Evolutionary conservation across 2,797 vertebrate species (phyloP), one percentile per base, ranked within the genome.

Genomic region (Acestrorhynchus altus): DNA sequence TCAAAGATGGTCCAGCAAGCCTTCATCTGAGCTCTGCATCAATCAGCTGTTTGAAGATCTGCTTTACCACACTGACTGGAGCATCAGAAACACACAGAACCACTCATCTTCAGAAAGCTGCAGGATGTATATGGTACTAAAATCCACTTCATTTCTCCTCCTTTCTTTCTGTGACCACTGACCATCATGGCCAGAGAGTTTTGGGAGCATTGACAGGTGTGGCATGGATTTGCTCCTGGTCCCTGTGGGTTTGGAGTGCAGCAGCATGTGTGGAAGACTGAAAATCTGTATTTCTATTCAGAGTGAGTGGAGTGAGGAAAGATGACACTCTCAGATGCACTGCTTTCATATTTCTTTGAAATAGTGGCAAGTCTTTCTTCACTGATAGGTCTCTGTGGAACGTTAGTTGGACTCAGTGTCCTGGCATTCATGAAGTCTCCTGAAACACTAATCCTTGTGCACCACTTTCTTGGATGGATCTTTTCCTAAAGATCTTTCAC

Each of bases 21-120:
- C 28, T 60, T 60, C 57, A 39, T 60, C 28, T 16, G 31, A 60
- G 16, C 57, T 60, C 28, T 35, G 15, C 57, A 35, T 60, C 57
- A 60, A n/a, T 60, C 28, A 60, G 57, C 57, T 10, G 28, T 60
- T 60, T 60, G 57, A 60, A 60, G 57, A 31, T 35, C 8, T 52
- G 51, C 51, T 52, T 10, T 22, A 52, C 8, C 57, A n/a, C 28
- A 60, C 56, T 31, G 13, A 59, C 7, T 15, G 56, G 56, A 28
- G 56, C 26, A 59, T 31, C 28, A 60, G 7, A n/a, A 60, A 31
- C 13, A 60, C 57, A 60, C 31, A 35, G 10, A 60, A 16, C 2
- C 57, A 60, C 5, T 59, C 26, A 31, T 59, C 26, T 59, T 18
- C 7, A 59, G 8, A 59, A 12, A 59, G 13, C 15, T 6, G 2